These are phyloP conservation scores for Stenurella melanura DNA, from an alignment of 2,888 invertebrate genomes.

Conservation along the genomic window DNA sequence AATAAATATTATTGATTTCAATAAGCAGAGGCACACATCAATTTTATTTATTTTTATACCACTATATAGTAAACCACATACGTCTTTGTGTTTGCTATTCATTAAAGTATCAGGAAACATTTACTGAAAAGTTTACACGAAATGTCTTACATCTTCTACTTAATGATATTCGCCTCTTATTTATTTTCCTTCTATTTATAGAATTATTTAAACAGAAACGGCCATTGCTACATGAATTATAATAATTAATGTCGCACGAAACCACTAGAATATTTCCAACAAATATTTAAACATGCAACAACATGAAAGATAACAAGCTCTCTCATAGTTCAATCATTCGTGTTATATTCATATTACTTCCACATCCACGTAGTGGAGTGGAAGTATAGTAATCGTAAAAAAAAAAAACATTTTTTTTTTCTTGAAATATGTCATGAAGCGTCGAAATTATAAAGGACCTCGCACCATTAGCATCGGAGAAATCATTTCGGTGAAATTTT, in stretches of 20 bases:
- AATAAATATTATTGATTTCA: background rate
- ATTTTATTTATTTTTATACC: conserved; percentile 1
- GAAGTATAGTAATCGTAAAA: no score
- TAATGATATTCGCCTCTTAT: conserved; percentile 24
- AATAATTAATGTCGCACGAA: conserved; percentile 7
- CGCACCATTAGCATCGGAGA: no score
- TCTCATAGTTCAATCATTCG: background rate
- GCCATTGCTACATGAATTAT: conserved; percentile 13
- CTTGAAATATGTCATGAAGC: no score
- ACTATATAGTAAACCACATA: conserved; percentile 6
- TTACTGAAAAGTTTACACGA: conserved; percentile 19
- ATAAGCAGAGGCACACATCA: background rate
- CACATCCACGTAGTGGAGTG: no score
- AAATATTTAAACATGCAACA: conserved; percentile 14
- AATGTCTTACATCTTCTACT: conserved; percentile 13
- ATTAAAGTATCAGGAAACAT: conserved; percentile 20
- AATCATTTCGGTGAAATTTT: no score
- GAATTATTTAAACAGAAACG: conserved; percentile 11
- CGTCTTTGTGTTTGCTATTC: conserved; percentile 16
- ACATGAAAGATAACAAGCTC: background rate
- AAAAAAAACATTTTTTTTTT: background rate
- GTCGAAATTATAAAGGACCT: no score
- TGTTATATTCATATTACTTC: background rate
- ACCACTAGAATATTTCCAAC: background rate
- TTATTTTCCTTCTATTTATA: conserved; percentile 26